Evolutionary conservation across 2,113 vertebrate genomes (phyloP).

Genomic region (Perca flavescens): DNA sequence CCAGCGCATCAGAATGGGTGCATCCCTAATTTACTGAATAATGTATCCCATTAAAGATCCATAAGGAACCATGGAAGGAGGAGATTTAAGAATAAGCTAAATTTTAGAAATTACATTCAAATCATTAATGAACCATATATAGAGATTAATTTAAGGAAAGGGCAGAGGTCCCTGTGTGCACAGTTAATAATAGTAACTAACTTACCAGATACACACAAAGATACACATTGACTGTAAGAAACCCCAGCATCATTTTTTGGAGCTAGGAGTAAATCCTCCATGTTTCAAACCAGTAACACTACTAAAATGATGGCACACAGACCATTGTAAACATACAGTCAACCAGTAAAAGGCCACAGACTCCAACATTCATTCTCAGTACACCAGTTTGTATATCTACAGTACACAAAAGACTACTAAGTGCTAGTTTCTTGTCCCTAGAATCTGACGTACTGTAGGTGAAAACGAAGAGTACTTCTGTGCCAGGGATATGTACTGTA

Average conservation of each 20-base stretch:
- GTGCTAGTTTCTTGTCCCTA: neutral
- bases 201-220: neutral
- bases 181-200: neutral
- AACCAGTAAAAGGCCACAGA: neutral
- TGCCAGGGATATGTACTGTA: conserved; percentile 14
- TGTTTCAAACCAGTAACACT: neutral
- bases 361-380: neutral
- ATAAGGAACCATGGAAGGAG: neutral
- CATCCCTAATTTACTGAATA: neutral
- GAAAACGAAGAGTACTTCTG: neutral
- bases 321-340: neutral
- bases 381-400: neutral
- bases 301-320: neutral
- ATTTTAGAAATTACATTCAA: neutral
- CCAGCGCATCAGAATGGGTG: neutral
- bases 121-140: neutral
- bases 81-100: neutral
- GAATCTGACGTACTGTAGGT: neutral
- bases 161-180: neutral
- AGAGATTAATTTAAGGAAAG: neutral
- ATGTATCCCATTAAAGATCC: neutral
- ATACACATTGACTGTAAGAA: neutral
- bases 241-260: neutral
- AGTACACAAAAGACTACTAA: neutral
- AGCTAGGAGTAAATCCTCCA: neutral